phyloP scores from a whole-genome alignment of 2,797 vertebrate species.

The Pantherophis vulpinus region DNA sequence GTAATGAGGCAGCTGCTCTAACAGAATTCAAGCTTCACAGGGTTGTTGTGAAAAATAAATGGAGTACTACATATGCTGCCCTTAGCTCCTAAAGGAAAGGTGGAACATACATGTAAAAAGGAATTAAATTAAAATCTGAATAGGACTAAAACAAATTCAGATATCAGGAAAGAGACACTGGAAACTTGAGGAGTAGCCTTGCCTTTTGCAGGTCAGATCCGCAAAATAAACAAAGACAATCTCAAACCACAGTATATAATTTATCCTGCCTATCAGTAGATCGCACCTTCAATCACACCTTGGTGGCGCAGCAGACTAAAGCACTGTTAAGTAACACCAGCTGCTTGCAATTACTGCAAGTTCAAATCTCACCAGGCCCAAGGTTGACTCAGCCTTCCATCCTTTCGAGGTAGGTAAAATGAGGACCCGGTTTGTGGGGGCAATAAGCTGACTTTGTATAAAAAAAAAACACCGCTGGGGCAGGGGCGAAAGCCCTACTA shows the following conservation, averaged over 20 bases:
- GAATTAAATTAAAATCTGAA: neutral
- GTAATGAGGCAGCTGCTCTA: neutral
- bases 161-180: neutral
- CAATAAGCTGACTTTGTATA: too few species aligned
- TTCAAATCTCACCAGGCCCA: too few species aligned
- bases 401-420: too few species aligned
- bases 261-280: neutral
- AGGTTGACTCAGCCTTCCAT: too few species aligned
- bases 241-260: neutral
- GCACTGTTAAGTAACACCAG: too few species aligned
- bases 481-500: too few species aligned
- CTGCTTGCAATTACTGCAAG: too few species aligned
- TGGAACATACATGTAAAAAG: neutral
- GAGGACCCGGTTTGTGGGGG: too few species aligned
- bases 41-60: neutral
- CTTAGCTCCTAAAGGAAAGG: neutral
- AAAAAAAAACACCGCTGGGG: too few species aligned
- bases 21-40: neutral
- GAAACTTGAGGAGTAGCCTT: neutral
- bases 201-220: neutral
- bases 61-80: neutral
- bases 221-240: neutral
- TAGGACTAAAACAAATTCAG: neutral
- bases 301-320: too few species aligned
- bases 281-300: neutral